phyloP scores from a whole-genome alignment of 2,113 vertebrate species.

The Dinomys branickii region DNA sequence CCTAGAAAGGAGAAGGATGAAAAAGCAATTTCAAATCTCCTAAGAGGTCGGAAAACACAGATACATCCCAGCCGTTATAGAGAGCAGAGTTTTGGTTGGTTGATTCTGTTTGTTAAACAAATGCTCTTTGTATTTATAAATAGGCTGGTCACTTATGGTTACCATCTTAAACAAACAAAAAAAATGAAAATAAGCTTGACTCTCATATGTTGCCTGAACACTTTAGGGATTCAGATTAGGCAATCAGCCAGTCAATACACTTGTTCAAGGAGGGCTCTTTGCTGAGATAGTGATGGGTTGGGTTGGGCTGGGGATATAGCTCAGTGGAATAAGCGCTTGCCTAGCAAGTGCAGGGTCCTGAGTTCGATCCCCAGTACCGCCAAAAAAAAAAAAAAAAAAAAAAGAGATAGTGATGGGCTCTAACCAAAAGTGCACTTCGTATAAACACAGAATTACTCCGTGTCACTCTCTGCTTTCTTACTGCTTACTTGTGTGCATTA shows the following conservation, averaged over 20 bases:
- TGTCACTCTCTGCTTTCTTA: not conserved
- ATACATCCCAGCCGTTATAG: not conserved
- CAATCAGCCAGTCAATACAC: not conserved
- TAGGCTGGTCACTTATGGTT: not conserved
- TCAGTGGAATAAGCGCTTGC: too few species aligned
- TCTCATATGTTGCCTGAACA: not conserved
- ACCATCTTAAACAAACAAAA: slow-evolving; percentile 13
- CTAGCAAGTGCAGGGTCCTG: too few species aligned
- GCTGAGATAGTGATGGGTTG: not conserved
- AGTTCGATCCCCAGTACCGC: too few species aligned
- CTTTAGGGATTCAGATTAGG: not conserved
- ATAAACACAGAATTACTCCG: not conserved
- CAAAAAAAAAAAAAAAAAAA: too few species aligned
- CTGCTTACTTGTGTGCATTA: not conserved
- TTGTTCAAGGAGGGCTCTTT: not conserved
- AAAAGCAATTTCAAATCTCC: not conserved
- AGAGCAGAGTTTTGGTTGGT: not conserved
- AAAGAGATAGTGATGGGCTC: not conserved
- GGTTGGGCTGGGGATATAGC: too few species aligned
- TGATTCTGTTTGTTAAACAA: not conserved
- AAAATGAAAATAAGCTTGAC: not conserved
- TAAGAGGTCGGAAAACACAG: not conserved
- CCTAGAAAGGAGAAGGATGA: not conserved
- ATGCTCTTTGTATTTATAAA: not conserved
- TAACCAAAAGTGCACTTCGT: not conserved